phyloP scores from a whole-genome alignment of 53 echinoderm and acorn worm species.

The Echinometra lucunter region DNA sequence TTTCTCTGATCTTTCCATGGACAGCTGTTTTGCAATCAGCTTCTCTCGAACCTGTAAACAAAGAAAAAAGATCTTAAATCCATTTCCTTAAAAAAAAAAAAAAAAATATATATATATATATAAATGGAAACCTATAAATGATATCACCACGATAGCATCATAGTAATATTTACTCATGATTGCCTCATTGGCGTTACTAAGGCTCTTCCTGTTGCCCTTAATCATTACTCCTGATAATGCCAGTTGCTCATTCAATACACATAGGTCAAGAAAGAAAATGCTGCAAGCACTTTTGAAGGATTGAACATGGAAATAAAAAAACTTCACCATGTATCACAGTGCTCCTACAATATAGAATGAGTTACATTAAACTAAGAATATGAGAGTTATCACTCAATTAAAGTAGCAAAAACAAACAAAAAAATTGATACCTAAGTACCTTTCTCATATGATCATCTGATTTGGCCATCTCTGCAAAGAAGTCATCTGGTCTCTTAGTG shows the following conservation, averaged over 20 bases:
- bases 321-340: not conserved
- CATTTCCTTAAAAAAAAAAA: too few relatives aligned
- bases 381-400: not conserved
- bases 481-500: constrained; percentile 96
- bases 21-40: constrained; percentile 85
- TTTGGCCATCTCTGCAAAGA: constrained; percentile 99
- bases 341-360: not conserved
- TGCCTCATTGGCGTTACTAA: not conserved
- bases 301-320: not conserved
- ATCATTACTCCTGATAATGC: not conserved
- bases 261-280: not conserved
- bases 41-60: constrained; percentile 85
- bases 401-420: not conserved
- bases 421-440: constrained; percentile 67
- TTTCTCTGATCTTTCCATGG: constrained; percentile 95
- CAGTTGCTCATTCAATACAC: not conserved
- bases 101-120: too few relatives aligned
- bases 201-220: not conserved
- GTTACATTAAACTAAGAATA: too few relatives aligned
- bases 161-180: not conserved
- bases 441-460: constrained; percentile 97
- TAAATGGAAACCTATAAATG: not conserved
- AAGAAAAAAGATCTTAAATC: not conserved
- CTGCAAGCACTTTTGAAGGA: not conserved
- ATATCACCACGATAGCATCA: not conserved